Evolutionary conservation across 2,113 vertebrate genomes (phyloP).

Genomic region (Lycaon pictus): DNA sequence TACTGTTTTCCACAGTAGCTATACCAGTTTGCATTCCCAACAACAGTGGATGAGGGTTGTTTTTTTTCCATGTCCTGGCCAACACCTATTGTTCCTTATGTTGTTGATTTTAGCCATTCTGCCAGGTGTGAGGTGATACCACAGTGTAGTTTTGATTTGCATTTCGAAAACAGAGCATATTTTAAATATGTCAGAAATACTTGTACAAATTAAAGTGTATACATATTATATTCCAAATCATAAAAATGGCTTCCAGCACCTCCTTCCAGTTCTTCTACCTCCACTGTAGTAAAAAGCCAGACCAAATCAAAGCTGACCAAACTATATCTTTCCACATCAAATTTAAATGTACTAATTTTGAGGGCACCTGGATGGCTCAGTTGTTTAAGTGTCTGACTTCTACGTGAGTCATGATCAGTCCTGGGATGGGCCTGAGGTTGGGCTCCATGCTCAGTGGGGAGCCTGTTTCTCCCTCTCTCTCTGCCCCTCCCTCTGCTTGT

Average conservation of each 20-base stretch:
- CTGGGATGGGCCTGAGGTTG: neutral
- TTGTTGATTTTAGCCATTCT: neutral
- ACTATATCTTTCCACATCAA: neutral
- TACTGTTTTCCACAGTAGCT: neutral
- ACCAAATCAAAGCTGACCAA: neutral
- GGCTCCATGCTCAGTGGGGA: no score
- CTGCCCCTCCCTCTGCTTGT: neutral
- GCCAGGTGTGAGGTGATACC: neutral
- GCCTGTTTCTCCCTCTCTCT: neutral
- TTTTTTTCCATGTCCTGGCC: neutral
- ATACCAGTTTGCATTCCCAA: neutral
- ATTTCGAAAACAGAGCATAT: constrained; percentile 43
- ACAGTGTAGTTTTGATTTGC: neutral
- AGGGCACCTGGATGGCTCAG: neutral
- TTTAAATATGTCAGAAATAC: constrained; percentile 50
- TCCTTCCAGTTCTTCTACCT: neutral
- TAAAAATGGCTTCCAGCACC: neutral
- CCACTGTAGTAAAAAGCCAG: constrained; percentile 37
- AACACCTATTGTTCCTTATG: neutral
- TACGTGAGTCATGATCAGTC: neutral
- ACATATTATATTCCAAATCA: constrained; percentile 14
- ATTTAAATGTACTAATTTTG: constrained; percentile 33
- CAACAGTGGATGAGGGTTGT: neutral
- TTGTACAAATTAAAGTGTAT: neutral
- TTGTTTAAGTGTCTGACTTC: neutral